Conservation (phyloP, 1,140 invertebrate species). For the Anagrus nilaparvatae region DNA sequence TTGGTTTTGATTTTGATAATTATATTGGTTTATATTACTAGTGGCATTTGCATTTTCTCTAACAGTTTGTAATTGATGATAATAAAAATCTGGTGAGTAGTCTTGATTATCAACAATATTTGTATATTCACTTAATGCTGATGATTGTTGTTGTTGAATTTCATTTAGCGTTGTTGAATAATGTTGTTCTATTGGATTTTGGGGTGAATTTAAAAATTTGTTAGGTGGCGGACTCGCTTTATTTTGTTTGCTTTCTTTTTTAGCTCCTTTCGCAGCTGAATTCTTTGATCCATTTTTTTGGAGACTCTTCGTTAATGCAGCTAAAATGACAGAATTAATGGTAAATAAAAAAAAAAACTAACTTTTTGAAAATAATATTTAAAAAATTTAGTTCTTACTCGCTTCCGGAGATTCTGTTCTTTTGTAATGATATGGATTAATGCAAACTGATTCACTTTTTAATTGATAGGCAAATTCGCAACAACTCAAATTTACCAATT, state of each 20-base stretch:
- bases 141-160: too few relatives aligned
- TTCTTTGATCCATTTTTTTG: slow-evolving; percentile 54
- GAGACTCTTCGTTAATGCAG: too few relatives aligned
- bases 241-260: slow-evolving; percentile 53
- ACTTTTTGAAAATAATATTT: slow-evolving; percentile 39
- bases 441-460: slow-evolving; percentile 93
- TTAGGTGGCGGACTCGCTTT: slow-evolving; percentile 27
- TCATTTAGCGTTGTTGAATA: too few relatives aligned
- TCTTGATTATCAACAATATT: too few relatives aligned
- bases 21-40: too few relatives aligned
- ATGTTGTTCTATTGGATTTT: too few relatives aligned
- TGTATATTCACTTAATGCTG: too few relatives aligned
- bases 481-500: slow-evolving; percentile 93
- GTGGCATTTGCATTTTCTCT: too few relatives aligned
- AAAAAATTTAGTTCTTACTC: background rate
- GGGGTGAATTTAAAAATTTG: slow-evolving; percentile 31
- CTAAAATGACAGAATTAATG: too few relatives aligned
- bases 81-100: too few relatives aligned
- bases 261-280: slow-evolving; percentile 70
- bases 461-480: slow-evolving; percentile 90
- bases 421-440: slow-evolving; percentile 99
- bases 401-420: slow-evolving; percentile 45
- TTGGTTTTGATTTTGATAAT: background rate
- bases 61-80: too few relatives aligned
- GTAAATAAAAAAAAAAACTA: too few relatives aligned